Base-by-base conservation (phyloP, 2,888 invertebrate genomes). In the Melieria picta region DNA sequence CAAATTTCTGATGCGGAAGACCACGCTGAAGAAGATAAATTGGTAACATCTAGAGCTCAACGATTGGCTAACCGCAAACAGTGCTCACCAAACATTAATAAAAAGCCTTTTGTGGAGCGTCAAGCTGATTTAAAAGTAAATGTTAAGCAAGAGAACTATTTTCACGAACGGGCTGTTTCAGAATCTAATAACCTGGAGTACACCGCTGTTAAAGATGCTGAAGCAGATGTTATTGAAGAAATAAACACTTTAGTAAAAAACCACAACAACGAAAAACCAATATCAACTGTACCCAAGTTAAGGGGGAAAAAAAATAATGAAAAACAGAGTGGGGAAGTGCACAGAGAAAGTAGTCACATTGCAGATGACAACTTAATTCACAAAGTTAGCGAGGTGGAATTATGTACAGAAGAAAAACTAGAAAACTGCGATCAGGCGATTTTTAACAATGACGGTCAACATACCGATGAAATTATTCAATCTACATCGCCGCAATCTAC, bases 241-340 rank as follows among this genome's bases (percentile, higher is more conserved):
- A 46, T 47, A 50, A 30, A 30, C 30, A 30, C 30, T 30, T 16
- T 65, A 45, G 61, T 55, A 65, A 71, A 61, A 48, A 16, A n/a
- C 10, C 16, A 50, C 30, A 69, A 43, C 9, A 74, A 69, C 50
- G 83, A 82, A 13, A 85, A 83, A 71, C 82, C 79, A 13, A 79
- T 87, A 78, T 77, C 85, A 82, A 79, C 87, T 81, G 84, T 83
- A 4, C 84, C 86, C 9, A 86, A 86, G 72, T 71, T 85, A 4
- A 78, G 84, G 45, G 82, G 83, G 1, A 84, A 86, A 67, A 81
- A 48, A 69, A 68, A 42, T 16, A 62, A 47, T 11, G 71, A 62
- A 45, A 67, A 62, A 9, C 66, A 67, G 55, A 13, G 16, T 56
- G 67, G n/a, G 43, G 63, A 57, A 4, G 5, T 6, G 6, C 56